Conservation (phyloP, 2,113 vertebrate species). For the Antechinus stuartii region DNA sequence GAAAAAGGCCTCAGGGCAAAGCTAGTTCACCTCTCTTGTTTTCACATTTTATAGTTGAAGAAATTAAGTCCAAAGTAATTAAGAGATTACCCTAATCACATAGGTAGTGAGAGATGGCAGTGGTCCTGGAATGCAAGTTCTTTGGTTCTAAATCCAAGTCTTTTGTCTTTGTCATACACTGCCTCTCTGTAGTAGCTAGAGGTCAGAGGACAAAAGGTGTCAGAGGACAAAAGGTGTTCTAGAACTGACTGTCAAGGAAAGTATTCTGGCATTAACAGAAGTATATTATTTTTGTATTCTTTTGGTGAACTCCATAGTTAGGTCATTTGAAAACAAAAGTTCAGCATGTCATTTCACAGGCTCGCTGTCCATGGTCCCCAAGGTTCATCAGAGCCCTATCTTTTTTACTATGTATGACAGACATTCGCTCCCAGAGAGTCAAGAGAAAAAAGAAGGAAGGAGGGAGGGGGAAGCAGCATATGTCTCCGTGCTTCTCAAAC, state of each 20-base stretch:
- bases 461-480: background rate
- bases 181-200: background rate
- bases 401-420: background rate
- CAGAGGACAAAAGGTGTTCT: background rate
- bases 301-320: background rate
- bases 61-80: background rate
- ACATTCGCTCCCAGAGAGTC: background rate
- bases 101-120: background rate
- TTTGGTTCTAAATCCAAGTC: background rate
- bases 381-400: background rate
- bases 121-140: background rate
- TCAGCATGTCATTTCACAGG: background rate
- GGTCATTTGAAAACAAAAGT: background rate
- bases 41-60: conserved; percentile 17
- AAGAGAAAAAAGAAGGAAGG: background rate
- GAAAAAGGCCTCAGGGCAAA: background rate
- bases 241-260: background rate
- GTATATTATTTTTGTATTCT: background rate
- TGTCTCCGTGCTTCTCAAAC: background rate
- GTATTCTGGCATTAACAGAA: background rate
- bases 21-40: background rate
- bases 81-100: background rate
- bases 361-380: background rate
- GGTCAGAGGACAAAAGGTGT: background rate
- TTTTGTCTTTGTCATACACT: background rate